These are phyloP conservation scores for Salvelinus fontinalis DNA, from an alignment of 2,113 vertebrate species.

Conservation along the genomic window DNA sequence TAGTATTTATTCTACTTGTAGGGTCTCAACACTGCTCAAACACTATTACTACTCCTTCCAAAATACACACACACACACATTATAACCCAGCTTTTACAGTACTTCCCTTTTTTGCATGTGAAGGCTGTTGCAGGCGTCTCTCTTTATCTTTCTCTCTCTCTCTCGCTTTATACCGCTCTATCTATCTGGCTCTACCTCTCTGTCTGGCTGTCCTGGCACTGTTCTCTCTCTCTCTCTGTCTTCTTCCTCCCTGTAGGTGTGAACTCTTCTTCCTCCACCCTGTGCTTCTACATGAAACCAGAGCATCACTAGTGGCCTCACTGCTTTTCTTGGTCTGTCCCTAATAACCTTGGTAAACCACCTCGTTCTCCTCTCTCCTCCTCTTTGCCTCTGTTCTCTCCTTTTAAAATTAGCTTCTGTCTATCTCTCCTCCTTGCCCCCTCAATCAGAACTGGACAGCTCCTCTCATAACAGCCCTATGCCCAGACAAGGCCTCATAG, in stretches of 20 bases:
- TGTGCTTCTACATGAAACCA: conserved; percentile 99
- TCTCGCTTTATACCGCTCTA: conserved; percentile 37
- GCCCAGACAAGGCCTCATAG: conserved; percentile 2
- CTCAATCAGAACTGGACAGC: conserved; percentile 16
- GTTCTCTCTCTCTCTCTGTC: conserved; percentile 61
- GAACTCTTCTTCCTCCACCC: conserved; percentile 95
- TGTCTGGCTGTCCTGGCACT: conserved; percentile 68
- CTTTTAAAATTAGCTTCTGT: conserved; percentile 26
- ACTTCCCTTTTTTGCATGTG: conserved; percentile 59
- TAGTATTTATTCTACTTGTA: too few relatives aligned
- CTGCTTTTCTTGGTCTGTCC: conserved; percentile 99
- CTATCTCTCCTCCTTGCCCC: conserved; percentile 18
- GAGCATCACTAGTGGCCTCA: conserved; percentile 98
- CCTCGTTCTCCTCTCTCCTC: conserved; percentile 79
- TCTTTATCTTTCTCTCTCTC: conserved; percentile 41
- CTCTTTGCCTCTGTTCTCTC: conserved; percentile 43
- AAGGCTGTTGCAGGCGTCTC: conserved; percentile 48
- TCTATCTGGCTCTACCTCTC: conserved; percentile 22
- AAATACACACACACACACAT: too few relatives aligned
- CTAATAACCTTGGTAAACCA: conserved; percentile 96
- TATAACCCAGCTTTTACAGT: conserved; percentile 13
- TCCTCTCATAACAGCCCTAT: background rate
- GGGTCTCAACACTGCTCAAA: too few relatives aligned
- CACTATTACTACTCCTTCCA: too few relatives aligned
- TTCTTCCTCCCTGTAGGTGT: conserved; percentile 95